These are phyloP conservation scores for Moxostoma hubbsi DNA, from an alignment of 2,797 vertebrate species.

Conservation along the genomic window DNA sequence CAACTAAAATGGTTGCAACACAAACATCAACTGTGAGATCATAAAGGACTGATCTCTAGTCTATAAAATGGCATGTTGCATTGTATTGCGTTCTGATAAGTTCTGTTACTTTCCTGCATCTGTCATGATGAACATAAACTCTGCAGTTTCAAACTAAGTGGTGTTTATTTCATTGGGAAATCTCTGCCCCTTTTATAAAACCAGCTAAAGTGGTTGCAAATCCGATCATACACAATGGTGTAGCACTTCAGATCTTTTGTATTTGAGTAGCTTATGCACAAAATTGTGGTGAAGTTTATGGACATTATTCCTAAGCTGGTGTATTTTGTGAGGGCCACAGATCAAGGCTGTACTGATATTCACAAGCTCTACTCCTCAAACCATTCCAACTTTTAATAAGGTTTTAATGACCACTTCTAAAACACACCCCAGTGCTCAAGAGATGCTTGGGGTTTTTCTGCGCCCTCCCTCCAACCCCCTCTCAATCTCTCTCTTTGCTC, in stretches of 20 bases:
- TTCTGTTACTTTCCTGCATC: too few relatives aligned
- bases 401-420: slow-evolving; percentile 82
- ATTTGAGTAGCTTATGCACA: neutral
- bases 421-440: slow-evolving; percentile 75
- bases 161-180: neutral
- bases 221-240: neutral
- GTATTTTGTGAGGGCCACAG: neutral
- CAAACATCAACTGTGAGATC: too few relatives aligned
- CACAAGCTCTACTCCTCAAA: slow-evolving; percentile 49
- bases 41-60: too few relatives aligned
- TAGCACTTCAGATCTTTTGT: neutral
- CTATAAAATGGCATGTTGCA: too few relatives aligned
- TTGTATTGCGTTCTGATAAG: too few relatives aligned
- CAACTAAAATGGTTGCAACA: neutral
- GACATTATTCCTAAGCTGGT: slow-evolving; percentile 20
- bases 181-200: neutral
- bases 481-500: slow-evolving; percentile 28
- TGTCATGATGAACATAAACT: neutral
- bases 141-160: neutral
- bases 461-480: slow-evolving; percentile 66
- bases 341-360: slow-evolving; percentile 21
- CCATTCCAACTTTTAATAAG: slow-evolving; percentile 76
- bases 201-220: neutral
- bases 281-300: neutral
- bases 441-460: slow-evolving; percentile 76